These are phyloP conservation scores for Stegophylla sp. DNA, from an alignment of 2,888 invertebrate species.

Conservation along the genomic window DNA sequence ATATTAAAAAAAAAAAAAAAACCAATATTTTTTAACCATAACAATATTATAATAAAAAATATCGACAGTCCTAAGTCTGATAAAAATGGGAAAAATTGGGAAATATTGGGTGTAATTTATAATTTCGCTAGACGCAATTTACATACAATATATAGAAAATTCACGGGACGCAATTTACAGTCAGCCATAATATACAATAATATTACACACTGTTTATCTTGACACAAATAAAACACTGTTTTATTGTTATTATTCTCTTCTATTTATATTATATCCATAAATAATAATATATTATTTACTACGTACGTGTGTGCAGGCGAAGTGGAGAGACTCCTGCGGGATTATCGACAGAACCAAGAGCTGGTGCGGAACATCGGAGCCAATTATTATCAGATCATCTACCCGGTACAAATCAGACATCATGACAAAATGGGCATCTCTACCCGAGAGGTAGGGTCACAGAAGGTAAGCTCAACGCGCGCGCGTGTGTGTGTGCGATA, in stretches of 20 bases:
- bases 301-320: constrained; percentile 73
- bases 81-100: too few species aligned
- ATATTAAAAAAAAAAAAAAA: too few species aligned
- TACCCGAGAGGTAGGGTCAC: constrained; percentile 86
- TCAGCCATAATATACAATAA: not conserved
- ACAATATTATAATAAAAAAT: too few species aligned
- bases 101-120: too few species aligned
- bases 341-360: constrained; percentile 91
- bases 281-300: too few species aligned
- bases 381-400: constrained; percentile 92
- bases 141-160: not conserved
- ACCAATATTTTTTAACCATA: too few species aligned
- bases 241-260: not conserved
- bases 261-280: constrained; percentile 27
- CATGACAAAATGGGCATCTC: constrained; percentile 96
- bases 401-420: constrained; percentile 90
- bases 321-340: constrained; percentile 87
- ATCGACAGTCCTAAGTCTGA: too few species aligned
- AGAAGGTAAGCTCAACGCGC: constrained; percentile 74
- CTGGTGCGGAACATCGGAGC: constrained; percentile 89
- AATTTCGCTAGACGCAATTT: too few species aligned
- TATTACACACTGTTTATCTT: not conserved
- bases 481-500: not conserved
- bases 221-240: not conserved
- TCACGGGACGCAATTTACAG: not conserved